Evolutionary conservation across 1,140 invertebrate genomes (phyloP).

Genomic region (Trichogramma pretiosum): DNA sequence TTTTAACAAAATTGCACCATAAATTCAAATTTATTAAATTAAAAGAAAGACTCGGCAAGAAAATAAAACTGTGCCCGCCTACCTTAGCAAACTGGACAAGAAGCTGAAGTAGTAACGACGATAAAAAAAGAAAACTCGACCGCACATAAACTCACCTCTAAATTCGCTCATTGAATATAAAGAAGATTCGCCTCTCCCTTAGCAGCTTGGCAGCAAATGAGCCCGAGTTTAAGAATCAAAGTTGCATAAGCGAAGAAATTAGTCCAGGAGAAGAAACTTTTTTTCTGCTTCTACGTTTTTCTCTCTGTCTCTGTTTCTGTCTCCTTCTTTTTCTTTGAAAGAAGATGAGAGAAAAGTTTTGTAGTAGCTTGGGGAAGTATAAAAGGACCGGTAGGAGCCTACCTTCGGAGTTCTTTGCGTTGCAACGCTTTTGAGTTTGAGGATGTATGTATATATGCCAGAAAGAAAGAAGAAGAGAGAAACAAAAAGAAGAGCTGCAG

Average conservation of each 20-base stretch:
- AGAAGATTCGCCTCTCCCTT: neutral
- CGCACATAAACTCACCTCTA: neutral
- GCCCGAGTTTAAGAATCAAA: constrained; percentile 14
- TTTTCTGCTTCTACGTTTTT: constrained; percentile 1
- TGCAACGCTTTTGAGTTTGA: too few relatives aligned
- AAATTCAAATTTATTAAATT: too few relatives aligned
- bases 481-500: neutral
- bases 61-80: too few relatives aligned
- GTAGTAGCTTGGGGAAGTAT: neutral
- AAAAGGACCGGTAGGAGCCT: too few relatives aligned
- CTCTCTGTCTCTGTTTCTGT: neutral
- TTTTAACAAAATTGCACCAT: too few relatives aligned
- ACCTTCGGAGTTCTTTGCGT: too few relatives aligned
- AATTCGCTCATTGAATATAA: constrained; percentile 8
- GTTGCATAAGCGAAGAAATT: constrained; percentile 15
- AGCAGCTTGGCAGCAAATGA: neutral
- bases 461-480: too few relatives aligned
- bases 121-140: neutral
- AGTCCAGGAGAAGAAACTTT: constrained; percentile 9
- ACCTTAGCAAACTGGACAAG: too few relatives aligned
- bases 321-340: constrained; percentile 13
- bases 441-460: too few relatives aligned
- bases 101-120: constrained; percentile 3
- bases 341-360: constrained; percentile 2
- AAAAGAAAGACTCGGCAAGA: neutral